Evolutionary conservation across 2,113 vertebrate species (phyloP).

Genomic region (Corythoichthys haematopterus): DNA sequence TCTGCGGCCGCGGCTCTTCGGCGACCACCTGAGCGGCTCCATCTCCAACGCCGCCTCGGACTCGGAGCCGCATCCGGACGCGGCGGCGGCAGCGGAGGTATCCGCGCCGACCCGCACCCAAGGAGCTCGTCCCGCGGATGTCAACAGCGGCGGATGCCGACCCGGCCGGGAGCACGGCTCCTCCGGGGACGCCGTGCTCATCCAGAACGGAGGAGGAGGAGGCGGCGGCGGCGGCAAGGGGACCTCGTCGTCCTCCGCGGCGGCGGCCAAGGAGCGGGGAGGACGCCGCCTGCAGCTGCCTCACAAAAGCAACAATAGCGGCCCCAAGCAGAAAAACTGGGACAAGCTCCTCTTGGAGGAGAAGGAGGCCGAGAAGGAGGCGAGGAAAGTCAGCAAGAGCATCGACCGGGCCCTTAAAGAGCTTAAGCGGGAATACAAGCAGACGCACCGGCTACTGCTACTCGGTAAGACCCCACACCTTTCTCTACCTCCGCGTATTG

Average conservation of each 20-base stretch:
- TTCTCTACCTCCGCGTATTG: not conserved
- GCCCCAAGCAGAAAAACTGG: slow-evolving; percentile 78
- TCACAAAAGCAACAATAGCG: slow-evolving; percentile 60
- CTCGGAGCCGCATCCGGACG: slow-evolving; percentile 70
- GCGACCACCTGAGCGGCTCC: slow-evolving; percentile 77
- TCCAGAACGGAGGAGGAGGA: slow-evolving; percentile 69
- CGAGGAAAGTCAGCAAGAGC: slow-evolving; percentile 85
- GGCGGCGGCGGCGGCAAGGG: slow-evolving; percentile 51
- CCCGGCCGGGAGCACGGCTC: slow-evolving; percentile 68
- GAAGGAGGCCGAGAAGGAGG: slow-evolving; percentile 88
- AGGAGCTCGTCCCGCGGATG: slow-evolving; percentile 56
- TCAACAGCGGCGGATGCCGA: slow-evolving; percentile 68
- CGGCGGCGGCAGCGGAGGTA: slow-evolving; percentile 23
- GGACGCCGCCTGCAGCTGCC: slow-evolving; percentile 68
- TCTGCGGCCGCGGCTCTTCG: slow-evolving; percentile 90
- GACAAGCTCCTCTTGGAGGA: slow-evolving; percentile 86
- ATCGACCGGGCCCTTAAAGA: slow-evolving; percentile 87
- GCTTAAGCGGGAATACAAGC: slow-evolving; percentile 89
- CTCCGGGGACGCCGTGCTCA: slow-evolving; percentile 70
- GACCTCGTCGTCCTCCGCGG: slow-evolving; percentile 52
- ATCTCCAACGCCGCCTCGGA: slow-evolving; percentile 76
- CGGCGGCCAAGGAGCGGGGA: slow-evolving; percentile 60
- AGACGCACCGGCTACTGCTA: slow-evolving; percentile 89
- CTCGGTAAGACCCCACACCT: slow-evolving; percentile 75
- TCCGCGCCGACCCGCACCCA: slow-evolving; percentile 55